These are phyloP conservation scores for Tigriopus japonicus DNA, from an alignment of 1,140 invertebrate genomes.

Conservation along the genomic window DNA sequence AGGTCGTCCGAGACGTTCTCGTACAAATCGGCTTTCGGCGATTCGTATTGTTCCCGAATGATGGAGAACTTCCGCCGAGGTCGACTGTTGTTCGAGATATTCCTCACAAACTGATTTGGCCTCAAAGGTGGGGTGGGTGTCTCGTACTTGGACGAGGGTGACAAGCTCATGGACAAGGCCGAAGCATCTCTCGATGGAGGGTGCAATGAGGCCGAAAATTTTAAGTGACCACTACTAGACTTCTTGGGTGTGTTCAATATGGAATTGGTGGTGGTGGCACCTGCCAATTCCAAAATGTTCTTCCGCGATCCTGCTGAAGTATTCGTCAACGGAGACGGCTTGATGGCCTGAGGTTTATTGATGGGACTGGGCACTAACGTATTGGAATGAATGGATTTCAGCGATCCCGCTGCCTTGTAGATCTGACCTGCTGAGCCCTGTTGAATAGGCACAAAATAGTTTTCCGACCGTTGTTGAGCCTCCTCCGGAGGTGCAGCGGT, in stretches of 20 bases:
- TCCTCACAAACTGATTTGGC: slow-evolving; percentile 2
- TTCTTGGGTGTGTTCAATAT: slow-evolving; percentile 13
- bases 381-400: slow-evolving; percentile 4
- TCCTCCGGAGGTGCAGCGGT: neutral
- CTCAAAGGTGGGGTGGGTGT: slow-evolving; percentile 1
- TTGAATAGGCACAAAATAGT: neutral
- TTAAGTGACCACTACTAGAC: neutral
- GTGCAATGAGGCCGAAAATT: neutral
- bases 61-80: slow-evolving; percentile 39
- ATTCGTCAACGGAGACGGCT: neutral
- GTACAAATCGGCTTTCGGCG: slow-evolving; percentile 2
- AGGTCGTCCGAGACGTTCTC: neutral
- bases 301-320: slow-evolving; percentile 4
- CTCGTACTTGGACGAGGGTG: neutral
- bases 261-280: neutral
- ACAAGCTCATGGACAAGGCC: neutral
- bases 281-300: slow-evolving; percentile 7
- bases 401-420: neutral
- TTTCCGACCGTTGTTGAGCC: neutral
- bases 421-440: neutral
- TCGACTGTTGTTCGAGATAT: slow-evolving; percentile 21
- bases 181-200: neutral
- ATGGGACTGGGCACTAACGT: neutral
- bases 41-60: slow-evolving; percentile 36
- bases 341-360: neutral